Conservation (phyloP, 2,113 vertebrate genomes). For the Aptenodytes forsteri region DNA sequence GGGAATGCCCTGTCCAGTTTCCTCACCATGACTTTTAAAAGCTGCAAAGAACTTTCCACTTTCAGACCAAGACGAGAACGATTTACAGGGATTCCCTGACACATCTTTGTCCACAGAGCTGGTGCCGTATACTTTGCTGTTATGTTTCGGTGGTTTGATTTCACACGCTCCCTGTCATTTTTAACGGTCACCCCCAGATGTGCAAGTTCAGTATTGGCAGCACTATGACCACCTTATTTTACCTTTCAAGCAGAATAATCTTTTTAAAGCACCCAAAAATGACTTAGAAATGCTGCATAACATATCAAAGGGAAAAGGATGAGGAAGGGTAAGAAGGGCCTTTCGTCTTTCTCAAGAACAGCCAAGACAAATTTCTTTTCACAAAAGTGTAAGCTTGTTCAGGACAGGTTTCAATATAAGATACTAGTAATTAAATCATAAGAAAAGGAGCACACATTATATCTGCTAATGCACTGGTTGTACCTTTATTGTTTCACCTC, state of each 20-base stretch:
- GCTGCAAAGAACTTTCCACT: not conserved
- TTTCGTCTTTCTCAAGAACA: not conserved
- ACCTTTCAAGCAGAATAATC: not conserved
- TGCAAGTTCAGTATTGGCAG: not conserved
- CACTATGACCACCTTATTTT: not conserved
- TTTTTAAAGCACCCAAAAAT: not conserved
- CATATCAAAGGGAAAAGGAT: not conserved
- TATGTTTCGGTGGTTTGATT: not conserved
- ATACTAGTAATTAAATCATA: not conserved
- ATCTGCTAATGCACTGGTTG: conserved; percentile 85
- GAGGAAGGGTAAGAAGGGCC: not conserved
- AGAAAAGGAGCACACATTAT: not conserved
- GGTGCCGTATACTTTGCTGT: accelerated
- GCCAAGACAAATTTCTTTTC: not conserved
- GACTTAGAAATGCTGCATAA: not conserved
- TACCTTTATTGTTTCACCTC: conserved; percentile 97
- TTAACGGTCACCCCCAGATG: not conserved
- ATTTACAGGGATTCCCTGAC: not conserved
- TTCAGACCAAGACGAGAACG: accelerated
- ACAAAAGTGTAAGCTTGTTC: not conserved
- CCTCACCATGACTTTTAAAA: not conserved
- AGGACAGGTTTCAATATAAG: not conserved
- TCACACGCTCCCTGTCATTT: not conserved
- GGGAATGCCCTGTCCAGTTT: not conserved
- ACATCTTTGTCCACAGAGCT: not conserved